Percentiles rank a stretch among this genome's conserved stretches.
phyloP scores from a whole-genome alignment of 2,113 vertebrate species.

The Desmodus rotundus region DNA sequence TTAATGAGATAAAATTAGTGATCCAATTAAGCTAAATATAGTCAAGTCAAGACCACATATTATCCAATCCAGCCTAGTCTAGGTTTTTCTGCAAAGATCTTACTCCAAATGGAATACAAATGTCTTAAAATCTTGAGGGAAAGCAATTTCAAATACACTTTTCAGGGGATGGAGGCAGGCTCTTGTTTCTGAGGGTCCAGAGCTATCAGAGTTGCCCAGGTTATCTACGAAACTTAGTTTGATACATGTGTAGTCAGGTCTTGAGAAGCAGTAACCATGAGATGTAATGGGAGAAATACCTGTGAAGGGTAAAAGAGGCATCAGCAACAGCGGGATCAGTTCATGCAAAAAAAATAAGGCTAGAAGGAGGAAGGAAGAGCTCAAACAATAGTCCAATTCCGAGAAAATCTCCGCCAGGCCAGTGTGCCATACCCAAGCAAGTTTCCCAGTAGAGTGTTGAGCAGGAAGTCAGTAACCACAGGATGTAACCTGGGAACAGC shows the following conservation, averaged over 20 bases:
- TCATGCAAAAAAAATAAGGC: background rate
- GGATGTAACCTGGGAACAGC: background rate
- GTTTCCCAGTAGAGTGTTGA: background rate
- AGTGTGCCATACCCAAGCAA: background rate
- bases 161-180: background rate
- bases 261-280: background rate
- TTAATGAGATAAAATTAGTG: background rate
- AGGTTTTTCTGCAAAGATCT: background rate
- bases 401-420: background rate
- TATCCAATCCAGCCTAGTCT: background rate
- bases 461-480: background rate
- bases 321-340: background rate
- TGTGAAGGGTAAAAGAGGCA: background rate
- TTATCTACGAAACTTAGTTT: background rate
- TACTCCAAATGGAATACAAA: background rate
- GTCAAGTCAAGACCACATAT: background rate
- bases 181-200: background rate
- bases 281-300: background rate
- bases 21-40: background rate
- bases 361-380: background rate
- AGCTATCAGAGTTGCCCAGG: background rate
- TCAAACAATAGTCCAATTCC: background rate
- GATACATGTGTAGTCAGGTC: background rate
- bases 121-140: background rate
- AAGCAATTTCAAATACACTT: background rate